A percentile compares a stretch with the other conserved stretches of the same genome.
Conservation (phyloP, 2,113 vertebrate species). For the Prunella himalayana region DNA sequence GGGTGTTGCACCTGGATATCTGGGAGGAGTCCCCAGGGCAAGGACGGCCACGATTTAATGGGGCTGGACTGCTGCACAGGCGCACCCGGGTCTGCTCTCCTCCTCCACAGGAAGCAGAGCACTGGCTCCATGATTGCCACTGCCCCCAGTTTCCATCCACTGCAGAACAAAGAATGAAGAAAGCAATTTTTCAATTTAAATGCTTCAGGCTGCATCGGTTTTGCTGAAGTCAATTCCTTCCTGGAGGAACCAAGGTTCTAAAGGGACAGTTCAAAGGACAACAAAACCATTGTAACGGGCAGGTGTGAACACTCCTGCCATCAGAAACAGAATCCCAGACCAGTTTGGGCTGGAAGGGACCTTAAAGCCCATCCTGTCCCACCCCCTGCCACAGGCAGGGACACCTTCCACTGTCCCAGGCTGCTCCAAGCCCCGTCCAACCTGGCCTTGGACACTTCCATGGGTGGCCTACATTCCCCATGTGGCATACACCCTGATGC, state of each 20-base stretch:
- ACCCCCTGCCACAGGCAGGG: not conserved
- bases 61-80: conserved; percentile 80
- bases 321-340: not conserved
- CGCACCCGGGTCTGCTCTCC: conserved; percentile 83
- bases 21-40: conserved; percentile 91
- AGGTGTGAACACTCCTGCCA: not conserved
- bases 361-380: fast-evolving
- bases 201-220: not conserved
- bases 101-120: conserved; percentile 87
- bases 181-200: not conserved
- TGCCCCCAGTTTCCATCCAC: conserved; percentile 90
- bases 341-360: not conserved
- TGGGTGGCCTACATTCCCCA: not conserved
- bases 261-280: not conserved
- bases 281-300: not conserved
- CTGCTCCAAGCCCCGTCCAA: fast-evolving
- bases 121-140: conserved; percentile 89
- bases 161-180: conserved; percentile 40
- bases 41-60: conserved; percentile 72
- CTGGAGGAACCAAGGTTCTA: not conserved
- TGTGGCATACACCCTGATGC: fast-evolving
- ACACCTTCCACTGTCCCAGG: not conserved
- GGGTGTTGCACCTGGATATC: conserved; percentile 83
- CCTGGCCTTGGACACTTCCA: not conserved
- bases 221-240: not conserved